These are phyloP conservation scores for Turdus rufiventris DNA, from an alignment of 2,113 vertebrate genomes.

Conservation along the genomic window DNA sequence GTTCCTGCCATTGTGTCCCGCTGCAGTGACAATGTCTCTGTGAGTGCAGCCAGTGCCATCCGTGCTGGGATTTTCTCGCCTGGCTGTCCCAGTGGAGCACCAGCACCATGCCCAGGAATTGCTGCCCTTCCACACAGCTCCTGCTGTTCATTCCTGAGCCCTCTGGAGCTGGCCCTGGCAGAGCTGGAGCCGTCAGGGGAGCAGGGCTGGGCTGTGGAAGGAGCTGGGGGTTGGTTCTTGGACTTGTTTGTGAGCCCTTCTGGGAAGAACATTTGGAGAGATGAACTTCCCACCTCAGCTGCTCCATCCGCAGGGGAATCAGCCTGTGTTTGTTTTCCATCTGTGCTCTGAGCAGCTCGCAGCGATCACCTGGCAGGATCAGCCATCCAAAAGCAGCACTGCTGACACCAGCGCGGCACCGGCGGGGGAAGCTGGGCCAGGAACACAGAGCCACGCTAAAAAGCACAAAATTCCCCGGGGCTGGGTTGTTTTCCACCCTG, in stretches of 20 bases:
- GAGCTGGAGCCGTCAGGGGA: background rate
- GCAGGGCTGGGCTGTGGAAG: background rate
- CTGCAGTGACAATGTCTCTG: background rate
- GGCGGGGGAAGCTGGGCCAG: background rate
- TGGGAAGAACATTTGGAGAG: background rate
- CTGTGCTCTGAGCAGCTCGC: background rate
- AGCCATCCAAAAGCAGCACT: background rate
- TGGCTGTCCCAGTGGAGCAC: background rate
- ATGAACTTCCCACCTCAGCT: background rate
- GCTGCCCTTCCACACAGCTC: accelerated
- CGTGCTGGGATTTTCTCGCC: background rate
- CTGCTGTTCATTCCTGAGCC: background rate
- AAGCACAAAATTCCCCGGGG: background rate
- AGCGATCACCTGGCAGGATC: background rate
- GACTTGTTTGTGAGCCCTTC: background rate
- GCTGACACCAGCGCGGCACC: background rate
- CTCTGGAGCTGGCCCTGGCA: background rate
- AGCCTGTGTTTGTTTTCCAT: background rate
- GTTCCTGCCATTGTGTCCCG: accelerated
- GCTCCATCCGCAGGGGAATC: accelerated
- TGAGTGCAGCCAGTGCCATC: background rate
- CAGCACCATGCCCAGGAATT: accelerated
- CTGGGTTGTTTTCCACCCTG: background rate
- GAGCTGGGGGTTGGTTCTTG: background rate
- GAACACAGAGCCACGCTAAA: background rate